These are phyloP conservation scores for Conops quadrifasciatus DNA, from an alignment of 2,888 invertebrate genomes.

Conservation along the genomic window DNA sequence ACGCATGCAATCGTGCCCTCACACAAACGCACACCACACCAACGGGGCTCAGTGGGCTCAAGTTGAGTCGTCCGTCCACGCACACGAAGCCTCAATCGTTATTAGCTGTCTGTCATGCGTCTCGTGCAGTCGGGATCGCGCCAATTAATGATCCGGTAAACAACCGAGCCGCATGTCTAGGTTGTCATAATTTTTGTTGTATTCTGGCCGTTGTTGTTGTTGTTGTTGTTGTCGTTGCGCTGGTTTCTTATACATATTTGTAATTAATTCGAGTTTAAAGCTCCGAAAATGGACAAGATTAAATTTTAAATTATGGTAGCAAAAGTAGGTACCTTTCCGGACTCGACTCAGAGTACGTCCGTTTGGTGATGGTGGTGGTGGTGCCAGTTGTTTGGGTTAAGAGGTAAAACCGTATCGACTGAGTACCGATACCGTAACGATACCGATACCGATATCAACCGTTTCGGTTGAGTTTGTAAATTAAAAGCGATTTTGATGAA, in stretches of 20 bases:
- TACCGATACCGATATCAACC: too few species aligned
- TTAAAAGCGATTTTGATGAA: neutral
- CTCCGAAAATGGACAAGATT: slow-evolving; percentile 1
- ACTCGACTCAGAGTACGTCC: too few species aligned
- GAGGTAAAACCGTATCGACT: too few species aligned
- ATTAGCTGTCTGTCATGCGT: neutral
- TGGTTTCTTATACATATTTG: neutral
- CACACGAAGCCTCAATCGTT: neutral
- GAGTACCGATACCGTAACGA: too few species aligned
- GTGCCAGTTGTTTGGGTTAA: too few species aligned
- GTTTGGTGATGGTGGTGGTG: too few species aligned
- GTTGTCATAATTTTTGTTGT: slow-evolving; percentile 26
- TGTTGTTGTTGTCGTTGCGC: too few species aligned
- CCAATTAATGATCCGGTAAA: slow-evolving; percentile 32
- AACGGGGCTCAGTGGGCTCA: neutral
- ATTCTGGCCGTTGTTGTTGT: too few species aligned
- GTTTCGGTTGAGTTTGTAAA: neutral
- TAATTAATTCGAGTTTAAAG: slow-evolving; percentile 17
- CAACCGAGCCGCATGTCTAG: slow-evolving; percentile 14
- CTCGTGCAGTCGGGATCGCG: slow-evolving; percentile 2
- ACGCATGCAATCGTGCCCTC: neutral
- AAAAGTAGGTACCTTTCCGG: neutral
- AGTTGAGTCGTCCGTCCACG: neutral
- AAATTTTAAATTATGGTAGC: neutral
- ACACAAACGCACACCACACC: neutral